phyloP scores from a whole-genome alignment of 1,140 invertebrate genomes.

The Leptoteleia sp. region DNA sequence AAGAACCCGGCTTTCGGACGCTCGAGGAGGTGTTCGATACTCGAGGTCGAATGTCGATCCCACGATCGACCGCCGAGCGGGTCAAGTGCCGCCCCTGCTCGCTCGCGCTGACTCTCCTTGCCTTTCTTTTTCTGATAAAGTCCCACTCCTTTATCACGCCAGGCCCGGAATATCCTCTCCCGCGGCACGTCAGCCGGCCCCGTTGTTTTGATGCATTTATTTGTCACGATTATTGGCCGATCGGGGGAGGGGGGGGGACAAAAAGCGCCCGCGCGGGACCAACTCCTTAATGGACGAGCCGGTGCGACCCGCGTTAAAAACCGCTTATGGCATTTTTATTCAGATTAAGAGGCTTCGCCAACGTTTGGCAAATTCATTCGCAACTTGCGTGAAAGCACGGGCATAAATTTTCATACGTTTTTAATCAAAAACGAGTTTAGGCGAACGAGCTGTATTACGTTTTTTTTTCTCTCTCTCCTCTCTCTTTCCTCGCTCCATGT shows the following conservation, averaged over 20 bases:
- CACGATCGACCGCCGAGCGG: conserved; percentile 63
- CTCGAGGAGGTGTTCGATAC: conserved; percentile 63
- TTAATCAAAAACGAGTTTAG: no score
- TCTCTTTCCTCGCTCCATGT: no score
- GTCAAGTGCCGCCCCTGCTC: conserved; percentile 59
- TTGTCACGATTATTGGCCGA: conserved; percentile 35
- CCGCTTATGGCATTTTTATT: conserved; percentile 23
- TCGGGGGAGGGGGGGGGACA: no score
- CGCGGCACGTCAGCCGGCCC: conserved; percentile 23
- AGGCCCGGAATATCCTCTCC: conserved; percentile 40
- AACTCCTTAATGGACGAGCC: conserved; percentile 5
- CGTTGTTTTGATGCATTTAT: conserved; percentile 51
- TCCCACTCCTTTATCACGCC: conserved; percentile 54
- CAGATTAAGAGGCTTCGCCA: conserved; percentile 4
- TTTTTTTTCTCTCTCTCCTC: no score
- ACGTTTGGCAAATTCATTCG: conserved; percentile 8
- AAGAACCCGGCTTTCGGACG: conserved; percentile 61
- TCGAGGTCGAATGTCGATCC: conserved; percentile 68
- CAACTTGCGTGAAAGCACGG: not conserved
- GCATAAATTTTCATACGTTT: no score
- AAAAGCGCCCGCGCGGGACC: not conserved
- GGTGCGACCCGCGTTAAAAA: conserved; percentile 4
- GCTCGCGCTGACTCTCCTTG: conserved; percentile 20
- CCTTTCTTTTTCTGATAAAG: conserved; percentile 50
- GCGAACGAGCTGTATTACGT: no score